Evolutionary conservation across 2,888 invertebrate genomes (phyloP).

Genomic region (Orthosia incerta): DNA sequence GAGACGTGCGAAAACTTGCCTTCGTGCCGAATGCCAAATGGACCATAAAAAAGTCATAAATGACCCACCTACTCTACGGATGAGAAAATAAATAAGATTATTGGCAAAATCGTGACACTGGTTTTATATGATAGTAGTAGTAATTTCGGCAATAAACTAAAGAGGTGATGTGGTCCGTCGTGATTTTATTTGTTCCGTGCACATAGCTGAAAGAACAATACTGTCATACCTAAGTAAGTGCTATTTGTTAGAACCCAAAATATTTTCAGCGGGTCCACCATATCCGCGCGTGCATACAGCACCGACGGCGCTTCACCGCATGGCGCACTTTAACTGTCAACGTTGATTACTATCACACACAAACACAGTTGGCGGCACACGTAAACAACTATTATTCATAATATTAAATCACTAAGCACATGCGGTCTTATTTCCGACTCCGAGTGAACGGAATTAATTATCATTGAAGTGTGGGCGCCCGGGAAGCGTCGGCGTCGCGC

Average conservation of each 20-base stretch:
- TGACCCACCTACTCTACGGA: conserved; percentile 72
- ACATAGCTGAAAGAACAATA: conserved; percentile 31
- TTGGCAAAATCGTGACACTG: conserved; percentile 62
- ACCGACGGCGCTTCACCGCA: conserved; percentile 86
- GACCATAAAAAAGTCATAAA: conserved; percentile 81
- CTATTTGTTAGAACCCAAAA: conserved; percentile 96
- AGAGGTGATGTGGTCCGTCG: conserved; percentile 35
- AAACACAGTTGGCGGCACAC: conserved; percentile 66
- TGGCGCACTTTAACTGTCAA: conserved; percentile 83
- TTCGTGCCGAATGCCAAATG: conserved; percentile 74
- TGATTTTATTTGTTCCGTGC: conserved; percentile 33
- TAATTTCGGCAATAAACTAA: conserved; percentile 62
- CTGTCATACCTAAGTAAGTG: conserved; percentile 94
- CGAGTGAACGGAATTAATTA: conserved; percentile 71
- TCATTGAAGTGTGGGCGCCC: conserved; percentile 68
- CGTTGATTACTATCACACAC: conserved; percentile 74
- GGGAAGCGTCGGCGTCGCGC: conserved; percentile 80
- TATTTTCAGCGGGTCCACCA: conserved; percentile 96
- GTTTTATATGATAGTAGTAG: conserved; percentile 65
- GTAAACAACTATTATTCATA: conserved; percentile 71
- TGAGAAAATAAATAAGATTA: conserved; percentile 76
- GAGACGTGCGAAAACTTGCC: conserved; percentile 65
- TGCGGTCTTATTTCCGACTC: conserved; percentile 65
- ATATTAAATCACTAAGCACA: conserved; percentile 76
- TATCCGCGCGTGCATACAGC: conserved; percentile 88